Evolutionary conservation across 2,113 vertebrate species (phyloP).

Genomic region (Pithys albifrons): DNA sequence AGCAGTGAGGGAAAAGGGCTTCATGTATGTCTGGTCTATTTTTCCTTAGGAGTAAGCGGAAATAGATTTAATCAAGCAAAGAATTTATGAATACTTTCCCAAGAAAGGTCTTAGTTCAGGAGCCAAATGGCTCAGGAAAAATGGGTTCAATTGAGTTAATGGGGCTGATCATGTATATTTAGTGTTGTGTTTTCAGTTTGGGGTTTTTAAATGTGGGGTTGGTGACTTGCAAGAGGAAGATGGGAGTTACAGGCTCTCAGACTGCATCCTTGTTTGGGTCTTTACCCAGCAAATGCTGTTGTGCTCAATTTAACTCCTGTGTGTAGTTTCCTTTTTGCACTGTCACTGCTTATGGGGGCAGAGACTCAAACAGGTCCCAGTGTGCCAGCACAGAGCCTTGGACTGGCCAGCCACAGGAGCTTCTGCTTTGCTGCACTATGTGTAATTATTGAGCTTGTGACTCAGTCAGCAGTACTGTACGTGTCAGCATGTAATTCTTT

Average conservation of each 20-base stretch:
- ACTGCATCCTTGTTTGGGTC: neutral
- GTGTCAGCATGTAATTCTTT: conserved; percentile 24
- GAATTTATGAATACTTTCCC: neutral
- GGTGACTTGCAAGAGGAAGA: neutral
- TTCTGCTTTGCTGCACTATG: neutral
- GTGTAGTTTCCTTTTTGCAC: neutral
- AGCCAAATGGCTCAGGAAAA: neutral
- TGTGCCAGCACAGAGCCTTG: neutral
- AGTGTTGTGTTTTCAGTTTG: neutral
- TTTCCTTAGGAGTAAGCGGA: neutral
- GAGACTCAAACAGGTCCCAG: neutral
- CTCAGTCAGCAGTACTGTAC: neutral
- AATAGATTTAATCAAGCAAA: neutral
- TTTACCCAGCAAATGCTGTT: neutral
- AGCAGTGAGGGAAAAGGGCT: neutral
- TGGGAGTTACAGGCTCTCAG: neutral
- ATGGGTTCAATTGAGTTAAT: neutral
- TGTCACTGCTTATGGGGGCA: neutral
- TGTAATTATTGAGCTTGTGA: conserved; percentile 6
- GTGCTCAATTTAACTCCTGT: neutral
- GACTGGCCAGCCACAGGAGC: neutral
- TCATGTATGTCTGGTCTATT: accelerated
- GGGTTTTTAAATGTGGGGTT: neutral
- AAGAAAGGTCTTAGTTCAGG: neutral
- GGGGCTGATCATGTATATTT: accelerated